A percentile compares a stretch with the other conserved stretches of the same genome.
These are phyloP conservation scores for Steinernema scapterisci DNA, from an alignment of 2,888 invertebrate species.

Conservation along the genomic window DNA sequence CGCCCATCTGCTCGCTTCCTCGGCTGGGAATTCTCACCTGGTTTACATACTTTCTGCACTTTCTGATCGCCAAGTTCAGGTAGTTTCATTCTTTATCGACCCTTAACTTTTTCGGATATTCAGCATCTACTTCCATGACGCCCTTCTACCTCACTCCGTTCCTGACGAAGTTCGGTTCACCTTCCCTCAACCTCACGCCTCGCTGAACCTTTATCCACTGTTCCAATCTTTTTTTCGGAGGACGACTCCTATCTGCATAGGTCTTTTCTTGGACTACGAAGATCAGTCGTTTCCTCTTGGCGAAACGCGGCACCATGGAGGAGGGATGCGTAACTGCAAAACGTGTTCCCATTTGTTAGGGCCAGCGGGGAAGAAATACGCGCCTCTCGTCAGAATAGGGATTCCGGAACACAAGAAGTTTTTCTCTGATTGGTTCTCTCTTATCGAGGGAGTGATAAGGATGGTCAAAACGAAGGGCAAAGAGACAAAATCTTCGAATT, in stretches of 20 bases:
- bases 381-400: neutral
- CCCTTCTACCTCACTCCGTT: conserved; percentile 10
- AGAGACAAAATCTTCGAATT: neutral
- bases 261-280: conserved; percentile 6
- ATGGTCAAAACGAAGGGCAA: neutral
- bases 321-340: conserved; percentile 16
- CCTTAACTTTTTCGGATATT: no score
- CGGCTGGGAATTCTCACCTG: neutral
- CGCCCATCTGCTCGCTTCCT: neutral
- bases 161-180: neutral
- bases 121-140: conserved; percentile 23
- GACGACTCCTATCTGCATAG: neutral
- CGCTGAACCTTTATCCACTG: conserved; percentile 1
- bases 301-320: conserved; percentile 14
- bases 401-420: neutral
- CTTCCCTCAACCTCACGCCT: neutral
- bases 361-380: neutral
- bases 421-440: neutral
- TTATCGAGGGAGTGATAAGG: neutral
- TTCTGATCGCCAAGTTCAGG: conserved; percentile 16
- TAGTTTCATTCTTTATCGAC: neutral
- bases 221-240: neutral
- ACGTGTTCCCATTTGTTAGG: conserved; percentile 5
- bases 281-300: neutral
- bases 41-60: conserved; percentile 8